Percentiles rank a stretch among this genome's conserved stretches.
Evolutionary conservation across 2,888 invertebrate genomes (phyloP).

Genomic region (Pyrrhia umbra): DNA sequence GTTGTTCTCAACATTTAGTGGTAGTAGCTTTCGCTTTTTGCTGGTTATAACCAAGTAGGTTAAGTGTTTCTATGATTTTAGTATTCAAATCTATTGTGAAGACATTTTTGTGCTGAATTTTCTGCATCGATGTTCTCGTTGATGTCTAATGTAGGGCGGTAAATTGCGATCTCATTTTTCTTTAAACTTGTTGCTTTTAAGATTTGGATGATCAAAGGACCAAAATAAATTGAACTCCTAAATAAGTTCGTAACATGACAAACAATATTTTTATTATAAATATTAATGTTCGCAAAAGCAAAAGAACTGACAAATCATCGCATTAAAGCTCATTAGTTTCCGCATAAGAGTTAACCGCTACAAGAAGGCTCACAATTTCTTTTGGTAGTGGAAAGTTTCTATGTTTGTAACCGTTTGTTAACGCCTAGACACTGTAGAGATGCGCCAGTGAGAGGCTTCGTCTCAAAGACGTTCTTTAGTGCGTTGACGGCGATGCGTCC

Average conservation of each 20-base stretch:
- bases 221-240: background rate
- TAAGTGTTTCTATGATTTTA: constrained; percentile 33
- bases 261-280: background rate
- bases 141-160: constrained; percentile 71
- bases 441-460: constrained; percentile 49
- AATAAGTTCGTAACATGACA: background rate
- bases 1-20: constrained; percentile 52
- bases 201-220: constrained; percentile 1
- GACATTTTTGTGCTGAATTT: constrained; percentile 17
- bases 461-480: constrained; percentile 28
- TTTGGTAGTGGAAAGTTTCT: constrained; percentile 58
- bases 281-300: background rate
- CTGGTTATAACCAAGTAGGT: constrained; percentile 42
- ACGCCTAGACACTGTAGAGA: constrained; percentile 42
- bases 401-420: constrained; percentile 45
- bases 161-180: background rate
- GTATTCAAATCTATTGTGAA: constrained; percentile 19
- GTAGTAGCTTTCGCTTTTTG: constrained; percentile 53
- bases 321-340: constrained; percentile 34
- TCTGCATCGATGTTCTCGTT: constrained; percentile 59
- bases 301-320: constrained; percentile 15
- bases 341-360: constrained; percentile 23
- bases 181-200: background rate
- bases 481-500: constrained; percentile 67
- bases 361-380: constrained; percentile 29